Conservation (phyloP, 1,140 invertebrate genomes). For the Drosophila santomea region DNA sequence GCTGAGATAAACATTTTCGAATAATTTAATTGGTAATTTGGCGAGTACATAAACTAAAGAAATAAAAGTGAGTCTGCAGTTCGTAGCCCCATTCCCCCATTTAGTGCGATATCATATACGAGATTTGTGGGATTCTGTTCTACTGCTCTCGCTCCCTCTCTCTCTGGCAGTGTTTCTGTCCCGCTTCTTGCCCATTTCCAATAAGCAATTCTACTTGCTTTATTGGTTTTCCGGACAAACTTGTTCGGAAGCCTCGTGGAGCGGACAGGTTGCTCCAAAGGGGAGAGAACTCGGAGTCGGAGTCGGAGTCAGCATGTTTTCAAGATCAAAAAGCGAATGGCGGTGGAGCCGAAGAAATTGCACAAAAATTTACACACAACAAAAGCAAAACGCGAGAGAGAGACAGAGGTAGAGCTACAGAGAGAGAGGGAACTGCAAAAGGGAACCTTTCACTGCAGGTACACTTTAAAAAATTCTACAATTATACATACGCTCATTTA, state of each 20-base stretch:
- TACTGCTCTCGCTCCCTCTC: constrained; percentile 3
- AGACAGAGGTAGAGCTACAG: background rate
- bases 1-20: constrained; percentile 20
- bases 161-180: constrained; percentile 2
- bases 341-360: constrained; percentile 61
- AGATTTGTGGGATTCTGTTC: constrained; percentile 51
- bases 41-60: constrained; percentile 27
- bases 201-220: constrained; percentile 74
- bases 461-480: constrained; percentile 13
- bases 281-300: constrained; percentile 35
- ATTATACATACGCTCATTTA: no score
- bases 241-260: constrained; percentile 56
- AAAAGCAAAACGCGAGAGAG: constrained; percentile 14
- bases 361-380: constrained; percentile 50
- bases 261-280: constrained; percentile 38
- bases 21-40: constrained; percentile 40
- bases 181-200: constrained; percentile 37
- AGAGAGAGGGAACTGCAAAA: constrained; percentile 39
- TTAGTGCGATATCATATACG: constrained; percentile 38
- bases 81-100: constrained; percentile 31
- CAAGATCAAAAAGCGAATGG: constrained; percentile 81
- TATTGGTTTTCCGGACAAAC: constrained; percentile 79
- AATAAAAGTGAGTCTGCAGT: constrained; percentile 59
- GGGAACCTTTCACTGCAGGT: constrained; percentile 70
- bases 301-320: constrained; percentile 56